Percentiles rank a stretch among this genome's conserved stretches.
Conservation (phyloP, 1,140 invertebrate genomes). For the honey bee (Apis mellifera) region DNA sequence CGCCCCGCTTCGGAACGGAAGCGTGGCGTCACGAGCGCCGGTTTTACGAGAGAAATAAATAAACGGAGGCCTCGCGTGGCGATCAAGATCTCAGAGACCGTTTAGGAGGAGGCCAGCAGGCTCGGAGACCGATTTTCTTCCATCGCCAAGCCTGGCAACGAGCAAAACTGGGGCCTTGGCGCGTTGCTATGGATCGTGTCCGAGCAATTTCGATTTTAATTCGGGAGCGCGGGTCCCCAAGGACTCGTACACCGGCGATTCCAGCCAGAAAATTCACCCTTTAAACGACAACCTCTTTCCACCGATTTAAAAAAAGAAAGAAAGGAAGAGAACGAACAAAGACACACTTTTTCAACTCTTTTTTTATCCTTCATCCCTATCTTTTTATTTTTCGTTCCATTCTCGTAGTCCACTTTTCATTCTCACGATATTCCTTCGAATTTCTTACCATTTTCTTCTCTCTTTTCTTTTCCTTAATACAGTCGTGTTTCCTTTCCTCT, state of each 20-base stretch:
- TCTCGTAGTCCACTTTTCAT: not conserved
- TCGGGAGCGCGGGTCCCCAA: constrained; percentile 18
- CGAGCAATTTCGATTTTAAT: constrained; percentile 50
- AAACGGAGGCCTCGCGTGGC: constrained; percentile 45
- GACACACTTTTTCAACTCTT: constrained; percentile 55
- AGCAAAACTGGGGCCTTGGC: too few species aligned
- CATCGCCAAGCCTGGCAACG: constrained; percentile 13
- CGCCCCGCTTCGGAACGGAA: constrained; percentile 16
- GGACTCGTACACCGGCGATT: constrained; percentile 1
- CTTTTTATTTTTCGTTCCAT: not conserved
- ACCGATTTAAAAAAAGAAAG: not conserved
- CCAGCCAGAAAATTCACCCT: constrained; percentile 52
- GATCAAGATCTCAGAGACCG: constrained; percentile 49
- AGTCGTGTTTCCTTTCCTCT: not conserved
- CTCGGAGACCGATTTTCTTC: constrained; percentile 51
- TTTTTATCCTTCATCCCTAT: not conserved
- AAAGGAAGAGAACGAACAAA: constrained; percentile 43
- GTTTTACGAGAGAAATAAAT: constrained; percentile 53
- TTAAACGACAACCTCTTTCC: constrained; percentile 51
- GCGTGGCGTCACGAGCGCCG: constrained; percentile 32
- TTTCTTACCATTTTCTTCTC: not conserved
- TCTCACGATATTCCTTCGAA: not conserved
- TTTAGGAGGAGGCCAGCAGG: constrained; percentile 15
- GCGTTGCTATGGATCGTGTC: not conserved
- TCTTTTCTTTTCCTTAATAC: too few species aligned